Percentiles rank a stretch among this genome's conserved stretches.
Conservation (phyloP, 2,888 invertebrate genomes). For the Pseudococcus jackbeardsleyi region DNA sequence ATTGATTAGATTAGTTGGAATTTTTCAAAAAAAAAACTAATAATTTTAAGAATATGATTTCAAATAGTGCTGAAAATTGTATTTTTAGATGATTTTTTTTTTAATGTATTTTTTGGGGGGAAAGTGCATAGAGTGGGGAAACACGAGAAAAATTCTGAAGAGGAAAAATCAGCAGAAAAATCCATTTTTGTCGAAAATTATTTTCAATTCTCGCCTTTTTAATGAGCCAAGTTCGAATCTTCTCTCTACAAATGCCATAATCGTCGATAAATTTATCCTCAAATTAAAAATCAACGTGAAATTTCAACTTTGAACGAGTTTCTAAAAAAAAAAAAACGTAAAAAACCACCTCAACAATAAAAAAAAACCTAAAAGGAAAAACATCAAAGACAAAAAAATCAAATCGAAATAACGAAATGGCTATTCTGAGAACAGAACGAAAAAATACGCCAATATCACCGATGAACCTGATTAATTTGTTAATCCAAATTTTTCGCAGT, state of each 20-base stretch:
- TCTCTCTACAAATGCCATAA: too few species aligned
- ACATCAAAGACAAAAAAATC: constrained; percentile 3
- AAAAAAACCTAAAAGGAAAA: not conserved
- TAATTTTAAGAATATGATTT: too few species aligned
- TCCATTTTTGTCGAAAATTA: too few species aligned
- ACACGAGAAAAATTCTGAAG: too few species aligned
- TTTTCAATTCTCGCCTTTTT: too few species aligned
- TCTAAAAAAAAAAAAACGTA: not conserved
- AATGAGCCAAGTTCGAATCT: too few species aligned
- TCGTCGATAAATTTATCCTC: too few species aligned
- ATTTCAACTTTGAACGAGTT: not conserved
- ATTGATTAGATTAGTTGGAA: not conserved
- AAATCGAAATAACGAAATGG: constrained; percentile 2
- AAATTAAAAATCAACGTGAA: not conserved
- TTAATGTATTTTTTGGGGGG: too few species aligned
- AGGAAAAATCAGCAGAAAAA: too few species aligned
- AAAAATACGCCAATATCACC: constrained; percentile 29
- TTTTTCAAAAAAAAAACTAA: not conserved
- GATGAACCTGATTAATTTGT: constrained; percentile 37
- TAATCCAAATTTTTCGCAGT: not conserved
- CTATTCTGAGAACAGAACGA: constrained; percentile 18
- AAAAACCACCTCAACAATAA: not conserved
- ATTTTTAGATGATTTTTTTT: too few species aligned
- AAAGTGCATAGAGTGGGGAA: too few species aligned
- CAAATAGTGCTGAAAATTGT: too few species aligned